Evolutionary conservation across 1,140 invertebrate species (phyloP).

Genomic region (Andricus grossulariae): DNA sequence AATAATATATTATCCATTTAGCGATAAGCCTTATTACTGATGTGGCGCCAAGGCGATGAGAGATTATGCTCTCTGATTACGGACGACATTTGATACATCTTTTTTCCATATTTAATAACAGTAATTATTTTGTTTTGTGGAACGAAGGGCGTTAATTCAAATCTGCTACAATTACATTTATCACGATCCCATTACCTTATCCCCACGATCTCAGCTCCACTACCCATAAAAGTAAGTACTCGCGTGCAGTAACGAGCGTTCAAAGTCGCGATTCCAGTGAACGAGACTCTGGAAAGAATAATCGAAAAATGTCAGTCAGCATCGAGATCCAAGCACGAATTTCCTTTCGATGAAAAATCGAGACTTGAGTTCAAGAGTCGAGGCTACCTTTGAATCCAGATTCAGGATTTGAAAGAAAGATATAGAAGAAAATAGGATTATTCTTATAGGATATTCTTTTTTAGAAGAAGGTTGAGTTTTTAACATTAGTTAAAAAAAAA

Average conservation of each 20-base stretch:
- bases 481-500: too few relatives aligned
- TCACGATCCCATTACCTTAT: constrained; percentile 30
- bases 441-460: too few relatives aligned
- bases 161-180: constrained; percentile 22
- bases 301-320: neutral
- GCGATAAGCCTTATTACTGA: constrained; percentile 13
- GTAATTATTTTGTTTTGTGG: neutral
- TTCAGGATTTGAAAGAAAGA: too few relatives aligned
- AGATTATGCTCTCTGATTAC: neutral
- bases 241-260: constrained; percentile 28
- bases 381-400: too few relatives aligned
- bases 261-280: constrained; percentile 7
- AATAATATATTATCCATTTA: neutral
- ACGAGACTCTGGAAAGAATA: neutral
- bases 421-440: too few relatives aligned
- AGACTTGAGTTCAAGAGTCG: neutral
- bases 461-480: too few relatives aligned
- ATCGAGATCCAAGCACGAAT: neutral
- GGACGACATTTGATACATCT: neutral
- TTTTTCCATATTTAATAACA: constrained; percentile 28
- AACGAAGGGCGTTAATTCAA: constrained; percentile 14
- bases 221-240: constrained; percentile 28
- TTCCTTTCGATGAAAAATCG: neutral
- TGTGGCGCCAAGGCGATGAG: neutral
- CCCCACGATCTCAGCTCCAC: constrained; percentile 20